Percentiles rank a stretch among this genome's conserved stretches.
Evolutionary conservation across 2,888 invertebrate species (phyloP).

Genomic region (Phania funesta): DNA sequence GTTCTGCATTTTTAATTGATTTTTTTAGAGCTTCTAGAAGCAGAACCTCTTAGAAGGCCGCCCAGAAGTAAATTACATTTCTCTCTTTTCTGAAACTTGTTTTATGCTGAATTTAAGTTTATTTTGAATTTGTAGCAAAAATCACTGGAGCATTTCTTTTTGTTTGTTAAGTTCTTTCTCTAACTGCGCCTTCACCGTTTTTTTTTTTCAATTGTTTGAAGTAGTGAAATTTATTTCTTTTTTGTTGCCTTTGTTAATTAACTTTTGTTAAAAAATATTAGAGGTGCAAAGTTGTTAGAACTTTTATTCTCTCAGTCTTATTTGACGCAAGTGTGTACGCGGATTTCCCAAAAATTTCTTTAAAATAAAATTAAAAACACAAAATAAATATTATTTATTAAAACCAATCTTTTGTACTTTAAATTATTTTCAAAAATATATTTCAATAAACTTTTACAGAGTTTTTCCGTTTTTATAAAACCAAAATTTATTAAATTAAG

Average conservation of each 20-base stretch:
- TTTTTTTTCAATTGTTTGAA: conserved; percentile 2
- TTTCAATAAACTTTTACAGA: too few species aligned
- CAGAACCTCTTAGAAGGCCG: too few species aligned
- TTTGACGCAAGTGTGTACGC: conserved; percentile 51
- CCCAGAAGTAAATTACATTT: neutral
- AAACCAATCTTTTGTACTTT: neutral
- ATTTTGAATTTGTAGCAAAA: conserved; percentile 42
- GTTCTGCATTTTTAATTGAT: too few species aligned
- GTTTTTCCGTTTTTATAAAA: neutral
- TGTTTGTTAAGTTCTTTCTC: conserved; percentile 45
- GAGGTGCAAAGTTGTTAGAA: conserved; percentile 62
- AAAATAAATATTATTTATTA: conserved; percentile 35
- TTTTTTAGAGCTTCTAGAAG: too few species aligned
- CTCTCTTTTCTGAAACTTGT: neutral
- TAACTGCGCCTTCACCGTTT: neutral
- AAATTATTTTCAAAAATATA: too few species aligned
- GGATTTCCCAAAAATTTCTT: conserved; percentile 42
- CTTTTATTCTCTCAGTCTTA: conserved; percentile 29
- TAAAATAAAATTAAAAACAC: conserved; percentile 33
- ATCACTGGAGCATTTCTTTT: conserved; percentile 61
- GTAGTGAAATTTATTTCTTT: conserved; percentile 47
- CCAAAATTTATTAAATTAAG: conserved; percentile 24
- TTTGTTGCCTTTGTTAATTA: conserved; percentile 9
- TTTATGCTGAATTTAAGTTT: conserved; percentile 20
- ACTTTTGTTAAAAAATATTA: neutral